Evolutionary conservation across 2,888 invertebrate species (phyloP).

Genomic region (Eledone cirrhosa): DNA sequence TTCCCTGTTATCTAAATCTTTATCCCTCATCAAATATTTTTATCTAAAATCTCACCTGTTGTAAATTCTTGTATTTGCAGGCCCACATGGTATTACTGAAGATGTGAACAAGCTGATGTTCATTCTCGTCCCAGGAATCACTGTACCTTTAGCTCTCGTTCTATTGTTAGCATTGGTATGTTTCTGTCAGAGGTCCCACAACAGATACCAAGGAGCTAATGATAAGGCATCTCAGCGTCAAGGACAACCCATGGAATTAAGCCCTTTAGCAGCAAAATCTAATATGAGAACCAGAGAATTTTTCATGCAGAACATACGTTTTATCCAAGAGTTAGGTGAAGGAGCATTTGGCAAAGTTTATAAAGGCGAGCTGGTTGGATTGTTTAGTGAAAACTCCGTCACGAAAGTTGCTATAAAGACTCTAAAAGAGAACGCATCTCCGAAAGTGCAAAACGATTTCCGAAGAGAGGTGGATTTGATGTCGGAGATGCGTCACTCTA

Average conservation of each 20-base stretch:
- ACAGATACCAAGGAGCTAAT: slow-evolving; percentile 44
- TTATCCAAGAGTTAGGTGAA: slow-evolving; percentile 63
- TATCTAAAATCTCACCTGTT: neutral
- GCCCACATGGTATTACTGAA: slow-evolving; percentile 35
- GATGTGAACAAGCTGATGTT: slow-evolving; percentile 64
- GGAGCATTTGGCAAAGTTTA: slow-evolving; percentile 97
- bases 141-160: slow-evolving; percentile 61
- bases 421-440: slow-evolving; percentile 88
- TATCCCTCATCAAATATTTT: neutral
- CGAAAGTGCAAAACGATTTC: slow-evolving; percentile 91
- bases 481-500: slow-evolving; percentile 92
- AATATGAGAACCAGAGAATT: slow-evolving; percentile 81
- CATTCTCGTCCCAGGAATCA: slow-evolving; percentile 73
- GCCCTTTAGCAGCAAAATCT: slow-evolving; percentile 56
- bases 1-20: no score
- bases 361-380: slow-evolving; percentile 82
- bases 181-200: slow-evolving; percentile 56
- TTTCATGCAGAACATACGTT: slow-evolving; percentile 77
- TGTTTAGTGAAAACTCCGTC: slow-evolving; percentile 59
- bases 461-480: slow-evolving; percentile 92
- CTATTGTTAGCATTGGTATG: slow-evolving; percentile 61
- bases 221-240: slow-evolving; percentile 36
- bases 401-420: slow-evolving; percentile 92
- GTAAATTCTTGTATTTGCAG: slow-evolving; percentile 46
- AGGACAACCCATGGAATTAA: slow-evolving; percentile 52